Evolutionary conservation across 2,888 invertebrate genomes (phyloP).

Genomic region (Pristionchus entomophagus): DNA sequence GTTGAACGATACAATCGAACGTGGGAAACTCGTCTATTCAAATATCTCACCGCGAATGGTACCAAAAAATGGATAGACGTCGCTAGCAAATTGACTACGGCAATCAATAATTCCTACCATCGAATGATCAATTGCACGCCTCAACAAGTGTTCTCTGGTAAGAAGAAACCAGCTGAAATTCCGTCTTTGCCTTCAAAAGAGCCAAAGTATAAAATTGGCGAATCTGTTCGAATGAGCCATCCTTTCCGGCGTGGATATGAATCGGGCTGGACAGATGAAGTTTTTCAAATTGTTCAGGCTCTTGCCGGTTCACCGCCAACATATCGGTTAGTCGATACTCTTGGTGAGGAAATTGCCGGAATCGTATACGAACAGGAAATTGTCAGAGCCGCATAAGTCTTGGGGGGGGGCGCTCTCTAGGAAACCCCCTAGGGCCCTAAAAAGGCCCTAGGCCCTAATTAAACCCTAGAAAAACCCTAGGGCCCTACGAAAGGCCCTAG

Average conservation of each 20-base stretch:
- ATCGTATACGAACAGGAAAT: neutral
- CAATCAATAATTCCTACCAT: neutral
- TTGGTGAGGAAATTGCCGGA: neutral
- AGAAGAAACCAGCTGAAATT: neutral
- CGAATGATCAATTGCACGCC: neutral
- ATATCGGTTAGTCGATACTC: neutral
- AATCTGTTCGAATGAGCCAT: neutral
- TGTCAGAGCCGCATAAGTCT: neutral
- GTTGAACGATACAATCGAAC: neutral
- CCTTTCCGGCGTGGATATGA: neutral
- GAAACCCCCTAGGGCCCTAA: neutral
- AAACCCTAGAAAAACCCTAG: neutral
- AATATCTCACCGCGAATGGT: neutral
- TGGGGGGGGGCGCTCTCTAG: neutral
- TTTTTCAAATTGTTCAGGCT: neutral
- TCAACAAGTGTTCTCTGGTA: neutral
- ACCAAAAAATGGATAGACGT: conserved; percentile 3
- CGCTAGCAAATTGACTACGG: neutral
- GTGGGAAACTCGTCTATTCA: neutral
- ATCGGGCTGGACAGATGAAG: neutral
- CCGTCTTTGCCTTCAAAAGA: neutral
- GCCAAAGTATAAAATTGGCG: neutral
- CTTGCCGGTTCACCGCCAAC: neutral
- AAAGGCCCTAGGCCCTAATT: neutral
- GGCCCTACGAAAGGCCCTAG: neutral